These are phyloP conservation scores for Loxodonta africana DNA, from an alignment of 2,113 vertebrate species.

Conservation along the genomic window DNA sequence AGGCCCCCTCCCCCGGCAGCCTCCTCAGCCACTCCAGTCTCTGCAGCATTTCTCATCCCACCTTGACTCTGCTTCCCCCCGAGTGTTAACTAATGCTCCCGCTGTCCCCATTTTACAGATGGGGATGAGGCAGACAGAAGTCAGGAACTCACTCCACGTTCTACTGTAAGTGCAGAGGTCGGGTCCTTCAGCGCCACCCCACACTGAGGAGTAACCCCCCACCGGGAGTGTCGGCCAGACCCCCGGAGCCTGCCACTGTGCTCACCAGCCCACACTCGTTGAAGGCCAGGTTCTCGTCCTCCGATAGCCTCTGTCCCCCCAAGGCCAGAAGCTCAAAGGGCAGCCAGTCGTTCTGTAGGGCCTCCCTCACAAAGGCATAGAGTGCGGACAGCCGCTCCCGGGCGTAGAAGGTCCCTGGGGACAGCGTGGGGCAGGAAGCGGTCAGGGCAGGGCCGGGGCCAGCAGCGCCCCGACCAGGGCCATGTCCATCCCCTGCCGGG, in stretches of 20 bases:
- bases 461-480: too few species aligned
- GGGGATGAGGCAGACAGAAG: neutral
- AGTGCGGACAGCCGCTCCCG: conserved; percentile 91
- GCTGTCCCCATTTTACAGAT: neutral
- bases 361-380: conserved; percentile 93
- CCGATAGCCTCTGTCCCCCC: conserved; percentile 91
- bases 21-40: too few species aligned
- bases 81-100: neutral
- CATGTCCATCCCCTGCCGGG: neutral
- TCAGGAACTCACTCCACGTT: too few species aligned
- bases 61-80: neutral
- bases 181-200: neutral
- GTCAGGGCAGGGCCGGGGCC: fast-evolving
- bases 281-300: conserved; percentile 91
- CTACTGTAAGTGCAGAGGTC: too few species aligned
- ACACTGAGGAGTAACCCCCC: neutral
- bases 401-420: conserved; percentile 95
- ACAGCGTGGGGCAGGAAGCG: neutral
- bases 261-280: conserved; percentile 96
- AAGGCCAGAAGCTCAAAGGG: conserved; percentile 95
- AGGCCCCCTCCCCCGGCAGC: too few species aligned
- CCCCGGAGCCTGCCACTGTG: neutral
- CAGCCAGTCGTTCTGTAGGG: conserved; percentile 94
- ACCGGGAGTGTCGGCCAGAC: neutral
- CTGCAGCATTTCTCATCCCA: neutral